Evolutionary conservation across 1,140 invertebrate species (phyloP), one percentile per base, ranked within the genome.

Genomic region (Drosophila miranda): DNA sequence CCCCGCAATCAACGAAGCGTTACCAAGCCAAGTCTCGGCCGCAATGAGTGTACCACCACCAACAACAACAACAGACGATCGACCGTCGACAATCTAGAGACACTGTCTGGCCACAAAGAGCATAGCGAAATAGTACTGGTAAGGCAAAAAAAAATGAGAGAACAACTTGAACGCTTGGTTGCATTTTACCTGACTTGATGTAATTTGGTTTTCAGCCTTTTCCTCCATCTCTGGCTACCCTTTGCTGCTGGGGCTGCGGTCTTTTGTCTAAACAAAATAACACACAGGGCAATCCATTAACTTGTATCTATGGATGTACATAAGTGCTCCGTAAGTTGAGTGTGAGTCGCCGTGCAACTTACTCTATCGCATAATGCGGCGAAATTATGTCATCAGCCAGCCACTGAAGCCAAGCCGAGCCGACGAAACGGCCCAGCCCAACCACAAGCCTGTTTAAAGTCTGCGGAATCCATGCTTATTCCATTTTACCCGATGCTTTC

Each of bases 121-220:
- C 80, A 75, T 83, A 46, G 71, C 77, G 34, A 55, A 78, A 73
- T 49, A 61, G 50, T 70, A 30, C 63, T 13, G 55, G 56, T 49
- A 55, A 43, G 30, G 45, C 28, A 8, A 8, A 41, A n/a, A n/a
- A 54, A 56, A 54, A 30, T 14, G 38, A 56, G 60, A 55, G 48
- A 75, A 73, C 73, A 76, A 77, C 68, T 62, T 77, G 57, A 77
- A 84, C 73, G 81, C 77, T 84, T 69, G 56, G 81, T 58, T 84
- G 81, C 81, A 81, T 87, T 83, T 86, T 86, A 73, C 77, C 80
- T 86, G 81, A 74, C 69, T 86, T 84, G 77, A 80, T 84, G 81
- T 86, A 84, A 87, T 84, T 81, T 87, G 41, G 77, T 81, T 79
- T 86, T 55, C 56, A 38, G 34, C 4, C 8, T 5, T 68, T 67